These are phyloP conservation scores for Astropecten irregularis DNA, from an alignment of 53 echinoderm and acorn worm species.

Conservation along the genomic window DNA sequence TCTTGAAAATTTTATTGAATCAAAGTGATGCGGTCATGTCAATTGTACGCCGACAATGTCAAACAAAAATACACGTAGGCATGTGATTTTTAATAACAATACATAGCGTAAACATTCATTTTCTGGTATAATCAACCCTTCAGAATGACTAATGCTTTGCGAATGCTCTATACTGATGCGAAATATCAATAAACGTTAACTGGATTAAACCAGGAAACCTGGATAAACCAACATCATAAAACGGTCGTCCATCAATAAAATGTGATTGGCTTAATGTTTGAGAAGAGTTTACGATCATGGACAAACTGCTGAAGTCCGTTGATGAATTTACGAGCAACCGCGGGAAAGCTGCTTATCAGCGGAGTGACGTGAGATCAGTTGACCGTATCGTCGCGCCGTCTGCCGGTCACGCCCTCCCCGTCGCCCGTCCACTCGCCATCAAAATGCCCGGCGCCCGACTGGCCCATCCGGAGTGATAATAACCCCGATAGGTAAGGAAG, in stretches of 20 bases:
- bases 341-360: not conserved
- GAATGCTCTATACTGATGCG: too few species aligned
- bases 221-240: not conserved
- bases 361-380: not conserved
- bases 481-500: not conserved
- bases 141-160: too few species aligned
- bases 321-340: slow-evolving; percentile 30
- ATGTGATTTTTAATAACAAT: too few species aligned
- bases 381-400: slow-evolving; percentile 30
- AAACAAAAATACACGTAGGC: too few species aligned
- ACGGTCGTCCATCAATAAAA: slow-evolving; percentile 17
- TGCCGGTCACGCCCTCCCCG: slow-evolving; percentile 25
- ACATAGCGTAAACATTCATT: too few species aligned
- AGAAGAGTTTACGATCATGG: slow-evolving; percentile 13
- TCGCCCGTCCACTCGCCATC: slow-evolving; percentile 32
- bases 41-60: too few species aligned
- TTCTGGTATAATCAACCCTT: too few species aligned
- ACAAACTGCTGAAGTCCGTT: slow-evolving; percentile 25
- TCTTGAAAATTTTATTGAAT: too few species aligned
- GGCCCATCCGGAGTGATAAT: not conserved
- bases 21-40: too few species aligned
- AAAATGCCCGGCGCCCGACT: slow-evolving; percentile 8
- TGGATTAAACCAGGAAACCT: not conserved
- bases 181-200: not conserved
- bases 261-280: slow-evolving; percentile 34